Evolutionary conservation across 2,113 vertebrate species (phyloP), one percentile per base, ranked within the genome.

Genomic region (Peromyscus maniculatus): DNA sequence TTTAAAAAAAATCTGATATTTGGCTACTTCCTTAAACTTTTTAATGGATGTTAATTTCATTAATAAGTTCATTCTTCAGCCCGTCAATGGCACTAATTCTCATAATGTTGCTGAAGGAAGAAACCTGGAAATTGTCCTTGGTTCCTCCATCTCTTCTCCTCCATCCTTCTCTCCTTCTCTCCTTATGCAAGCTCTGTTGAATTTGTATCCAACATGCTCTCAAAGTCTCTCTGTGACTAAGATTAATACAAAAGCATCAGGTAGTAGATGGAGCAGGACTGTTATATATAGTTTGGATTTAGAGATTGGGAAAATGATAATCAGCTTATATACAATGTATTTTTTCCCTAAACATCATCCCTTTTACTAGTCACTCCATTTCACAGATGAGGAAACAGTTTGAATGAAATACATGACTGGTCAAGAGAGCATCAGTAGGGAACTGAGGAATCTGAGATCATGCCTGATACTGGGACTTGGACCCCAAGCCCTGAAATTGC

Each of bases 11-110:
- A 66, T 31, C n/a, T 31, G n/a, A 57, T 69, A 52, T 88, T 69
- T 17, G 75, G 22, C 7, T 31, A 80, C 55, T 75, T 93, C 8
- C 22, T 66, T 93, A 84, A 90, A 64, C 55, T 96, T 95, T 94
- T 55, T n/a, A 92, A 84, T 79, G 8, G 26, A 75, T 64, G 10
- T 82, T 78, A 52, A 77, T 5, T 69, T 83, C 19, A 95, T 67
- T 67, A 67, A 31, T 67, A 74, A 83, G 64, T 17, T 10, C 4
- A 84, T 8, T 75, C 55, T 64, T 8, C 33, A 28, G 24, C 7
- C 79, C 59, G 75, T 75, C 82, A 86, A 1, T 94, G 80, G n/a
- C 6, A 33, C 21, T 22, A 19, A 52, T 6, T 89, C 83, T 91
- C 9, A 74, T 36, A 84, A 6, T 43, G 8, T 43, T 75, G 7